A percentile compares a stretch with the other conserved stretches of the same genome.
Conservation (phyloP, 1,140 invertebrate genomes). For the Adelges cooleyi region DNA sequence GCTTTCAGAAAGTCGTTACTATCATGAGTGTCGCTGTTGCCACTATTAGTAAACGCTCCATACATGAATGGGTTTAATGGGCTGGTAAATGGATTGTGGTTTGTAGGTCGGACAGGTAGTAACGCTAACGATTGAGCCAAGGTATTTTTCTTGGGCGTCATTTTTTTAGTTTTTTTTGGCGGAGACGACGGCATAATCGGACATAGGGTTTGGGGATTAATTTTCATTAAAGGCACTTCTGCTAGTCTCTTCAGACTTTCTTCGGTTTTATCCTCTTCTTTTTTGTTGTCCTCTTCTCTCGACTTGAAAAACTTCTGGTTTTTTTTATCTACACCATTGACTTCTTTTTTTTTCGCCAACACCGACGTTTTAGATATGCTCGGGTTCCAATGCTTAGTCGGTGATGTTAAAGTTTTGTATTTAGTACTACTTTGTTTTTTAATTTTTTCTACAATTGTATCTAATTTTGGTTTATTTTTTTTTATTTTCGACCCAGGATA, state of each 20-base stretch:
- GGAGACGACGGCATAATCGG: constrained; percentile 38
- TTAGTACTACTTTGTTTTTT: constrained; percentile 24
- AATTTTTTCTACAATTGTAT: constrained; percentile 18
- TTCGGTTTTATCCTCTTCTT: constrained; percentile 12
- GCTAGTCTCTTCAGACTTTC: constrained; percentile 13
- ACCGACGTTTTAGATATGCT: constrained; percentile 19
- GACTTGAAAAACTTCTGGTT: constrained; percentile 21
- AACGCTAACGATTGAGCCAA: neutral
- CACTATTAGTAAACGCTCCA: neutral
- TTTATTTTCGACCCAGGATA: constrained; percentile 8
- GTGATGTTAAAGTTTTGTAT: constrained; percentile 20
- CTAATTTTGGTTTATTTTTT: constrained; percentile 1
- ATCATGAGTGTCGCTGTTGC: neutral
- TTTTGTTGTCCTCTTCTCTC: constrained; percentile 12
- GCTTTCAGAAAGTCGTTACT: constrained; percentile 33
- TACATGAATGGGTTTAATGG: constrained; percentile 26
- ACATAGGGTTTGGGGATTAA: constrained; percentile 49
- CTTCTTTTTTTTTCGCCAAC: constrained; percentile 9
- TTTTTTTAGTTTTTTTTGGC: constrained; percentile 19
- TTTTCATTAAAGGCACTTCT: constrained; percentile 44
- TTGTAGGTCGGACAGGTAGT: constrained; percentile 10
- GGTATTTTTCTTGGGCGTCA: constrained; percentile 7
- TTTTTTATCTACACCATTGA: constrained; percentile 11
- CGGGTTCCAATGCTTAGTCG: constrained; percentile 33
- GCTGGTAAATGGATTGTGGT: constrained; percentile 29